phyloP scores from a whole-genome alignment of 2,797 vertebrate species.

The Epinephelus malabaricus region DNA sequence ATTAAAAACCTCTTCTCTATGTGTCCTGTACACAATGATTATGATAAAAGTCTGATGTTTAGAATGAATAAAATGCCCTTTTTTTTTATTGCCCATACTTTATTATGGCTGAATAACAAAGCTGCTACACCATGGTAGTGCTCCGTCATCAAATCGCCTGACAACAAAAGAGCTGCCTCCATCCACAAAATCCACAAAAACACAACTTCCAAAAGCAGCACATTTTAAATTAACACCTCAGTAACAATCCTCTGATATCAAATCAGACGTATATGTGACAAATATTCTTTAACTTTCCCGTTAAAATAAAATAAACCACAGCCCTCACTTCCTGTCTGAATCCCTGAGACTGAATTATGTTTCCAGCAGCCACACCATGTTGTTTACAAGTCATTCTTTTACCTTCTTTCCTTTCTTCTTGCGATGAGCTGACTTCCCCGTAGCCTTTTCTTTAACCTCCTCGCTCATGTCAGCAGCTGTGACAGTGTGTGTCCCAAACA shows the following conservation, averaged over 20 bases:
- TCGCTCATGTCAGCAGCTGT: conserved; percentile 92
- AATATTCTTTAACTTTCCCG: conserved; percentile 12
- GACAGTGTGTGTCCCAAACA: conserved; percentile 56
- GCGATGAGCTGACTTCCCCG: conserved; percentile 91
- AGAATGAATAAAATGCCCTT: neutral
- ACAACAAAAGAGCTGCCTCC: conserved; percentile 38
- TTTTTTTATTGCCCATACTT: no score
- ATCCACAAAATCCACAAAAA: conserved; percentile 25
- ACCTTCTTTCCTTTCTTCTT: conserved; percentile 99
- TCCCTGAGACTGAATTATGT: neutral
- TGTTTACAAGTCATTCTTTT: conserved; percentile 76
- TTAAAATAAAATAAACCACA: neutral
- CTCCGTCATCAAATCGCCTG: conserved; percentile 37
- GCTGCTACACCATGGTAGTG: conserved; percentile 1
- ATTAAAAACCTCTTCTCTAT: neutral
- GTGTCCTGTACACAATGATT: conserved; percentile 1
- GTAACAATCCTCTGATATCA: neutral
- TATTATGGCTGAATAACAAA: conserved; percentile 21
- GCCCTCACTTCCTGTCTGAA: conserved; percentile 9
- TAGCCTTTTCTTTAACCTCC: conserved; percentile 93
- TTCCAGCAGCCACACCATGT: conserved; percentile 40
- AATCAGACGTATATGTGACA: neutral
- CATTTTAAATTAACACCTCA: neutral
- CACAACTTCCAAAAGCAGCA: conserved; percentile 18
- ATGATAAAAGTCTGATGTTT: neutral